Evolutionary conservation across 2,888 invertebrate genomes (phyloP).

Genomic region (Piscicola geometra): DNA sequence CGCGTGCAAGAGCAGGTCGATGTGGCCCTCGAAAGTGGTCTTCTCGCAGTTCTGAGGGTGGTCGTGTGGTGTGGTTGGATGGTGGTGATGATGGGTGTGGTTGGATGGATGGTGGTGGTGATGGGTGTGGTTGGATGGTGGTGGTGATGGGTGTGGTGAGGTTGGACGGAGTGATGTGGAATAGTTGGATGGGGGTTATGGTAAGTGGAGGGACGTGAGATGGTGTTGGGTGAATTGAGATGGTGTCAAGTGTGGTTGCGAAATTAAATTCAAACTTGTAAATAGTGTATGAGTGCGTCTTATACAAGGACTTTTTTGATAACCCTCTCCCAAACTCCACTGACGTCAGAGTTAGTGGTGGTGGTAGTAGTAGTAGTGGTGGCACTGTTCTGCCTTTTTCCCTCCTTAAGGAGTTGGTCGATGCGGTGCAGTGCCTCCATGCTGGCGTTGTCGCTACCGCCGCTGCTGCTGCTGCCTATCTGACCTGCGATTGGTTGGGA

Average conservation of each 20-base stretch:
- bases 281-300: too few species aligned
- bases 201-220: background rate
- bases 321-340: too few species aligned
- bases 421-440: slow-evolving; percentile 65
- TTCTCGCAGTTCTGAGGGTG: slow-evolving; percentile 48
- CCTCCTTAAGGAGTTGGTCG: slow-evolving; percentile 11
- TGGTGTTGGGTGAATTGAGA: too few species aligned
- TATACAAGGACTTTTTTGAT: too few species aligned
- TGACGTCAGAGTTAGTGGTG: too few species aligned
- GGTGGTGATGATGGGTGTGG: background rate
- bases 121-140: background rate
- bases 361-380: too few species aligned
- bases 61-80: background rate
- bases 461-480: too few species aligned
- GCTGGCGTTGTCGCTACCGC: slow-evolving; percentile 54
- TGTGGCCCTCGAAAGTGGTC: slow-evolving; percentile 59
- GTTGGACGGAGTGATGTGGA: background rate
- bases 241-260: too few species aligned
- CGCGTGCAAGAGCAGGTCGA: slow-evolving; percentile 66
- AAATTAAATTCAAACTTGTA: too few species aligned
- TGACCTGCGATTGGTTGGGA: too few species aligned
- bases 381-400: too few species aligned
- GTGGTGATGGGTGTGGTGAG: background rate
- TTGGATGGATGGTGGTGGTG: background rate
- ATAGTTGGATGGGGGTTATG: background rate